Conservation (phyloP, 1,140 invertebrate genomes). For the Bombus consobrinus region DNA sequence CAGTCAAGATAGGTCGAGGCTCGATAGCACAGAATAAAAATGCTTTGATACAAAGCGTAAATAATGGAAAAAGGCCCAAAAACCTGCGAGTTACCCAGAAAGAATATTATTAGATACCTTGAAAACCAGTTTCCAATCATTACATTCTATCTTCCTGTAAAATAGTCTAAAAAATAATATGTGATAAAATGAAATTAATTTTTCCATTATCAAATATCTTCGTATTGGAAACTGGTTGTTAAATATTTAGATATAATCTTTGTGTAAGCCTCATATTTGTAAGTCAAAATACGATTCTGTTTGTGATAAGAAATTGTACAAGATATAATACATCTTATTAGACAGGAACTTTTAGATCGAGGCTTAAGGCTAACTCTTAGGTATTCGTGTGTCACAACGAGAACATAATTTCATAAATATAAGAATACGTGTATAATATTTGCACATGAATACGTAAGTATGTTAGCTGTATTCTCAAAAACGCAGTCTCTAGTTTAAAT, state of each 20-base stretch:
- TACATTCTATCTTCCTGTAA: not conserved
- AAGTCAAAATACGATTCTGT: not conserved
- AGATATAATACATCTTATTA: not conserved
- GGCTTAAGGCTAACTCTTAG: not conserved
- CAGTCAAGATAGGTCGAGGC: constrained; percentile 71
- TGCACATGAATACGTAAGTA: constrained; percentile 1
- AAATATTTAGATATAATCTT: not conserved
- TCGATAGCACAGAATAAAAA: constrained; percentile 78
- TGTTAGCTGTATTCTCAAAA: not conserved
- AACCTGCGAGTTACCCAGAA: constrained; percentile 60
- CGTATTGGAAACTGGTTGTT: constrained; percentile 1
- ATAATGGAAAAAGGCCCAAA: constrained; percentile 56
- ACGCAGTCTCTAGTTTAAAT: constrained; percentile 24
- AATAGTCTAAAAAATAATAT: not conserved
- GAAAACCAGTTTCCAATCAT: constrained; percentile 35
- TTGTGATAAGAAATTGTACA: not conserved
- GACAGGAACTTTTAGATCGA: not conserved
- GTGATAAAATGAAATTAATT: not conserved
- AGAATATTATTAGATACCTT: constrained; percentile 18
- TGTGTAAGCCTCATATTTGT: not conserved
- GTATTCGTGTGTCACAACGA: not conserved
- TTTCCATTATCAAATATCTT: not conserved
- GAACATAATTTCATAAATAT: not conserved
- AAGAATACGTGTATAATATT: not conserved
- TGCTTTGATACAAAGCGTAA: constrained; percentile 70